A percentile compares a stretch with the other conserved stretches of the same genome.
These are phyloP conservation scores for Enteromius argenteus DNA, from an alignment of 2,797 vertebrate genomes.

Conservation along the genomic window DNA sequence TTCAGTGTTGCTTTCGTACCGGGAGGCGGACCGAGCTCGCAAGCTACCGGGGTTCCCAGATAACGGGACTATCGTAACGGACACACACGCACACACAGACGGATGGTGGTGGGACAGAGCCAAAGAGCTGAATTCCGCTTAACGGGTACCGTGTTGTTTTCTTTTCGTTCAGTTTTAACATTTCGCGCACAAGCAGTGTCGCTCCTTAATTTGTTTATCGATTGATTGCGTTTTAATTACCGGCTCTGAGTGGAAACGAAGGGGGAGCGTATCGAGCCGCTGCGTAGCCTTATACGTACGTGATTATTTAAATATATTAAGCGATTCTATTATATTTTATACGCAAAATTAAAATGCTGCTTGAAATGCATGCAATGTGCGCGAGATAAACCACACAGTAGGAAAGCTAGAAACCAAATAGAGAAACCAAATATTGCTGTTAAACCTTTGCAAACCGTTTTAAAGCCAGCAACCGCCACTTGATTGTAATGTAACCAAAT, in stretches of 20 bases:
- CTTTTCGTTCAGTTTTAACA: constrained; percentile 54
- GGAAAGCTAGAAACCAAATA: constrained; percentile 75
- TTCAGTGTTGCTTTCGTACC: constrained; percentile 73
- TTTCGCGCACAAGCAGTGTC: constrained; percentile 56
- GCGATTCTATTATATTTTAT: constrained; percentile 59
- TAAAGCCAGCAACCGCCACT: constrained; percentile 43
- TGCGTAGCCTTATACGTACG: constrained; percentile 70
- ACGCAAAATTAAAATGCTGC: constrained; percentile 48
- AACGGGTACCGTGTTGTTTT: constrained; percentile 63
- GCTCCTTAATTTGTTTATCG: constrained; percentile 72
- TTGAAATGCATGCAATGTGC: constrained; percentile 55
- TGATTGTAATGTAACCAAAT: constrained; percentile 35
- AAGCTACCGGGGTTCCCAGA: constrained; percentile 74
- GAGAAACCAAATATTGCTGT: constrained; percentile 68
- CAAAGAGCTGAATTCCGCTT: constrained; percentile 71
- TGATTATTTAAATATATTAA: constrained; percentile 68
- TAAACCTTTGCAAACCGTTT: constrained; percentile 51
- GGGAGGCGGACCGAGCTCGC: constrained; percentile 72
- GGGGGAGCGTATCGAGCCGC: constrained; percentile 71
- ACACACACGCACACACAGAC: constrained; percentile 63
- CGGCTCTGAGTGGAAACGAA: constrained; percentile 70
- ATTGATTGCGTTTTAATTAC: constrained; percentile 79
- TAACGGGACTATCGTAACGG: constrained; percentile 61
- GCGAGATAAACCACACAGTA: constrained; percentile 42
- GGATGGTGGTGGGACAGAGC: constrained; percentile 76